Base-by-base conservation (phyloP, 2,113 vertebrate genomes). In the Micromys minutus region DNA sequence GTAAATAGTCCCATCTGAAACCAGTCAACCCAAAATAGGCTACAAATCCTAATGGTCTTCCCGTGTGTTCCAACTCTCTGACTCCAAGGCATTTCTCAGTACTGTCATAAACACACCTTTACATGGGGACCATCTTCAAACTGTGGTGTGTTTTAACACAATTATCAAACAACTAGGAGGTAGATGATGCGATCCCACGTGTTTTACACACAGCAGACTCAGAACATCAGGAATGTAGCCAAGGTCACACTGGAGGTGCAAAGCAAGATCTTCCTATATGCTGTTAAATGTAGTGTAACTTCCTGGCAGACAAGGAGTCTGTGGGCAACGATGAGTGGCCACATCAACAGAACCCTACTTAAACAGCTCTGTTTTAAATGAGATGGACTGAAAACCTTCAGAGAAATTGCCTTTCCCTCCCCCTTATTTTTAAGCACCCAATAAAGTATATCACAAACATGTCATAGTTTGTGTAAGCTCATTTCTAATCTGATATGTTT, bases 201-300 rank as follows among this genome's bases (percentile, higher is more conserved):
- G 47, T 90, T 80, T 91, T 89, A 87, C 11, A 87, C 47, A 79
- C 45, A 88, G 88, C 34, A 95, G 87, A 16, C 63, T 90, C 91
- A 77, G 81, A 86, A 76, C 79, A 87, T 87, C 3, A 61, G 24
- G 59, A 47, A 67, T 61, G 87, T 77, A n/a, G 52, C 80, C 72
- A 87, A 96, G 24, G 42, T 71, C 47, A 83, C 2, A 52, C 26
- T 75, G n/a, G 50, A 75, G 8, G 71, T 36, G 50, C 7, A 80
- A 90, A 91, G 31, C 52, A 79, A 90, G 50, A 69, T 87, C 90
- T 88, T 17, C 76, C 75, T 95, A 24, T 26, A 24, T 52, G 84
- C 39, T n/a, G 1, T 95, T 85, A 87, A 83, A 81, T 50, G 47
- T 76, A 90, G 81, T 39, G 47, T 80, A 93, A 85, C 52, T 21